Evolutionary conservation across 2,113 vertebrate genomes (phyloP), one percentile per base, ranked within the genome.

Genomic region (Dipodomys spectabilis): DNA sequence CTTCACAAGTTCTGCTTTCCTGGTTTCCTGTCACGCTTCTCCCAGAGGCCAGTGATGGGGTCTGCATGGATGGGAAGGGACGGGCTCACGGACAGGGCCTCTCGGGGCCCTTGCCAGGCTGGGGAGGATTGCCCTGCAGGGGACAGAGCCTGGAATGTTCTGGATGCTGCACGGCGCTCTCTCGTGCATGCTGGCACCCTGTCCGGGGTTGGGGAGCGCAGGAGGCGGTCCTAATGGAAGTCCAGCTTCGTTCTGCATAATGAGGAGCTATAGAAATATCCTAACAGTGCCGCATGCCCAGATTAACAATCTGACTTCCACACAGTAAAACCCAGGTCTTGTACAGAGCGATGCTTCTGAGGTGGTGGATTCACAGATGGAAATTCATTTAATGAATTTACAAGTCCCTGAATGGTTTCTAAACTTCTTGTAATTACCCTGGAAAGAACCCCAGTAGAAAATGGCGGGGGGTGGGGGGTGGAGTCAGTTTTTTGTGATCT

Each of bases 371-470:
- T 93, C 94, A 92, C 90, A 94, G 96, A 96, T 96, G 97, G 96
- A 97, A 97, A 97, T 97, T 96, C 95, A 93, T 92, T 95, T 97
- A 97, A 97, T 97, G 97, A 96, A 95, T 95, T 57, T 95, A 67
- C 95, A 94, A 95, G 96, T 97, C 96, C 95, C 95, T 49, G 68
- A 96, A 93, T 94, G 89, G 95, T 82, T 94, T 96, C 90, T 96
- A 92, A 94, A 96, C 95, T 97, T 96, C 95, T 93, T 96, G 95
- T 96, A 96, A 97, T 98, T 97, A 97, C 87, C 95, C 95, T 68
- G 87, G 96, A 96, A 97, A 95, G 96, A 96, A 92, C 90, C 92
- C 91, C 83, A 89, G 91, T 88, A 95, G 97, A 96, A 95, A 80
- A 39, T 39, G 39, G 39, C 39, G 39, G 39, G 39, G 39, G 35